Conservation (phyloP, 2,888 invertebrate genomes). For the Cosmorhoe ocellata region DNA sequence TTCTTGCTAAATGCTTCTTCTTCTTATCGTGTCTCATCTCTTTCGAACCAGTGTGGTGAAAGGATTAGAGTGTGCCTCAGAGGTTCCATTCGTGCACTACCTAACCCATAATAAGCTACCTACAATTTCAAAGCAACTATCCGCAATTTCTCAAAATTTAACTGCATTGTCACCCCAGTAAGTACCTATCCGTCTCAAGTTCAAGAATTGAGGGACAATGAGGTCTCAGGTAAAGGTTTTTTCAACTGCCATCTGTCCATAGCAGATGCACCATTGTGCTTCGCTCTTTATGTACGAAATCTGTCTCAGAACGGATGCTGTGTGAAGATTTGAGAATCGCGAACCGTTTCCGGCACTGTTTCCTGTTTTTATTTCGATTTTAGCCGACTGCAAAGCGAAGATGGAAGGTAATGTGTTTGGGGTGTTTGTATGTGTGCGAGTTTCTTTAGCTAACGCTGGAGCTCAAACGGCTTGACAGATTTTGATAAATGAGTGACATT, state of each 20-base stretch:
- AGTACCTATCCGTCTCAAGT: slow-evolving; percentile 48
- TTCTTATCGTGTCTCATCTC: no score
- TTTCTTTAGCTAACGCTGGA: no score
- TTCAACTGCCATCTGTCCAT: slow-evolving; percentile 66
- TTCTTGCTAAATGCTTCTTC: no score
- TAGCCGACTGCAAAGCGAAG: no score
- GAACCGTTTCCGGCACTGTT: slow-evolving; percentile 50
- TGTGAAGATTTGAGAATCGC: slow-evolving; percentile 1
- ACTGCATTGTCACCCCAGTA: slow-evolving; percentile 38
- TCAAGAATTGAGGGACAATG: slow-evolving; percentile 53
- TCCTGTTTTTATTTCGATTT: slow-evolving; percentile 43
- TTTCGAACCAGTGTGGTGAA: no score
- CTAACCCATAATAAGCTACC: no score
- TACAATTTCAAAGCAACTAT: slow-evolving; percentile 8
- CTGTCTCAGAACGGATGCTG: slow-evolving; percentile 25
- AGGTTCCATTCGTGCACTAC: no score
- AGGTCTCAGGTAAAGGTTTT: slow-evolving; percentile 68
- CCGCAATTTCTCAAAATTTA: slow-evolving; percentile 13
- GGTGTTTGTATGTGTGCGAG: no score
- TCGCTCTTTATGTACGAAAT: slow-evolving; percentile 21
- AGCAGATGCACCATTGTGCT: slow-evolving; percentile 70
- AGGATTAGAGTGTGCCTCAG: no score
- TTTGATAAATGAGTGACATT: no score
- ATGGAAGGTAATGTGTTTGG: no score
- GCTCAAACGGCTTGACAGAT: no score